Percentiles rank a stretch among this genome's conserved stretches.
Conservation (phyloP, 2,113 vertebrate genomes). For the Sorex fumeus region DNA sequence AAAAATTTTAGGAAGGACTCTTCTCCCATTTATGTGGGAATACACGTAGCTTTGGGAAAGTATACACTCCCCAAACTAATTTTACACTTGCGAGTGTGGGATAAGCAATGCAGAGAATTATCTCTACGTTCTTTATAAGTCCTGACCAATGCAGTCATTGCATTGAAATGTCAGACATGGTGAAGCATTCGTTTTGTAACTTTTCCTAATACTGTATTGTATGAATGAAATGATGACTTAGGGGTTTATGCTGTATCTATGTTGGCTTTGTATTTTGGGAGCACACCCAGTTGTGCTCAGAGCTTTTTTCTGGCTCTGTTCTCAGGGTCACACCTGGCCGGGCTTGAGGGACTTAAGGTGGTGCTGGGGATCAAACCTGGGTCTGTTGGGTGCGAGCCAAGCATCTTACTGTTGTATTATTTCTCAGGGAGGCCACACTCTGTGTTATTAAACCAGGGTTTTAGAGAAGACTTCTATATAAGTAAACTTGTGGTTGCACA, state of each 20-base stretch:
- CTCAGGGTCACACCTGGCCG: not conserved
- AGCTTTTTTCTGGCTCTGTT: too few species aligned
- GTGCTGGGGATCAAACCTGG: too few species aligned
- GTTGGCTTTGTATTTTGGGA: too few species aligned
- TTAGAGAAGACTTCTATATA: not conserved
- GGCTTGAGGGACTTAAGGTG: too few species aligned
- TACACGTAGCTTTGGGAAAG: not conserved
- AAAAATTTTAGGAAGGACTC: not conserved
- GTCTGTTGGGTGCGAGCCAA: too few species aligned
- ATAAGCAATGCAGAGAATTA: not conserved
- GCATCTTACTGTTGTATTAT: too few species aligned
- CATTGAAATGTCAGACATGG: not conserved
- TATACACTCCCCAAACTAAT: not conserved
- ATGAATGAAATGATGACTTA: too few species aligned
- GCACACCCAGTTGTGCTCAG: too few species aligned
- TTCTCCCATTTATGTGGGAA: not conserved
- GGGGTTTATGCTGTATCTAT: too few species aligned
- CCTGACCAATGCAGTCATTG: not conserved
- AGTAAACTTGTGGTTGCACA: not conserved
- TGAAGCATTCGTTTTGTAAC: not conserved
- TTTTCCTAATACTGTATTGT: not conserved
- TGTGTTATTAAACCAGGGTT: not conserved
- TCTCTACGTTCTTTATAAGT: slow-evolving; percentile 10
- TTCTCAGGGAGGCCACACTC: not conserved
- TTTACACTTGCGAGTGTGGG: not conserved